phyloP scores from a whole-genome alignment of 37 sponge, comb jelly and placozoan species.

The Hexactinellida sp. region DNA sequence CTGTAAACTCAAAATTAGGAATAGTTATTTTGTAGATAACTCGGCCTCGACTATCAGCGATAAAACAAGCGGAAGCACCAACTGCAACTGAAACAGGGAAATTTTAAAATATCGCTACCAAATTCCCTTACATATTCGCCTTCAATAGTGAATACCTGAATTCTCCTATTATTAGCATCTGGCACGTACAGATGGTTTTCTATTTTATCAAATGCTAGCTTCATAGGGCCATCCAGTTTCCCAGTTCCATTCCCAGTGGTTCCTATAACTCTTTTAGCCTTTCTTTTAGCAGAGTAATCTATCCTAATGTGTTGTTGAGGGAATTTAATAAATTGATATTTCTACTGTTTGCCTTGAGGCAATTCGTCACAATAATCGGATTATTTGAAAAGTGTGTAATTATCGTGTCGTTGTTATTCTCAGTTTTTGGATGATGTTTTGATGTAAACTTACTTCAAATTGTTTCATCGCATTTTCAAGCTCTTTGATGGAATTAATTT shows the following conservation, averaged over 20 bases:
- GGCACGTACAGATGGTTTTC: neutral
- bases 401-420: neutral
- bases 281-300: neutral
- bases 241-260: too few relatives aligned
- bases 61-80: neutral
- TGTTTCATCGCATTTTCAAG: neutral
- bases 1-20: neutral
- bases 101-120: neutral
- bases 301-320: neutral
- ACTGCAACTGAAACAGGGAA: neutral
- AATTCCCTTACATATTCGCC: neutral
- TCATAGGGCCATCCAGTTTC: neutral
- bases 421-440: neutral
- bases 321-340: too few relatives aligned
- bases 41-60: neutral
- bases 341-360: neutral
- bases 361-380: neutral
- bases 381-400: neutral
- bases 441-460: neutral
- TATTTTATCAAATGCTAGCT: neutral
- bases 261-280: neutral
- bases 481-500: neutral
- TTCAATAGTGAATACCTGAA: neutral
- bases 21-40: neutral
- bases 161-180: neutral